These are phyloP conservation scores for Ictalurus punctatus DNA, from an alignment of 2,113 vertebrate genomes.

Conservation along the genomic window DNA sequence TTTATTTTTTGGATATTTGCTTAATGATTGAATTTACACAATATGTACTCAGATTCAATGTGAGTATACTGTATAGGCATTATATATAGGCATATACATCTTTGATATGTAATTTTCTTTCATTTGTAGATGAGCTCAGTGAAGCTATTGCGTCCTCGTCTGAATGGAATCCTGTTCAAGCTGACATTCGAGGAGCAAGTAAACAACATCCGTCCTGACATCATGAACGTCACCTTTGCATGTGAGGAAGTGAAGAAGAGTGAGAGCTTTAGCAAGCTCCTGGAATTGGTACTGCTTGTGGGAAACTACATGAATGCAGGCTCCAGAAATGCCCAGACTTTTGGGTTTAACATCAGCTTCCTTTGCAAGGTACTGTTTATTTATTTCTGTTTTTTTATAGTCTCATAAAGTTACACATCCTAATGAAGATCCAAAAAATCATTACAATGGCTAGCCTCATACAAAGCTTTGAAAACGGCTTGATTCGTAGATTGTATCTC, in stretches of 20 bases:
- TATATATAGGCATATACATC: background rate
- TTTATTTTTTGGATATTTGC: background rate
- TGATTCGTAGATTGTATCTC: background rate
- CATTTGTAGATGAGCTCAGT: slow-evolving; percentile 90
- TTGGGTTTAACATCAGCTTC: slow-evolving; percentile 94
- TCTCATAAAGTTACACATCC: background rate
- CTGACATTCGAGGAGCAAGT: slow-evolving; percentile 94
- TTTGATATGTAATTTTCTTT: background rate
- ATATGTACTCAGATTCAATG: background rate
- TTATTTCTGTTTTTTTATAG: background rate
- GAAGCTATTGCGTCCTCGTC: slow-evolving; percentile 86
- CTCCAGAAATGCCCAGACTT: slow-evolving; percentile 93
- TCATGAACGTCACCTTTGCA: slow-evolving; percentile 93
- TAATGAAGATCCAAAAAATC: background rate
- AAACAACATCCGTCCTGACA: slow-evolving; percentile 93
- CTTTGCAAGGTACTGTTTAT: slow-evolving; percentile 87
- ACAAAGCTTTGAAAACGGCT: background rate
- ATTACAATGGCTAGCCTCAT: background rate
- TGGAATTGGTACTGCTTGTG: slow-evolving; percentile 88
- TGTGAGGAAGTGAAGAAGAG: slow-evolving; percentile 97
- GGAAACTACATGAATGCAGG: slow-evolving; percentile 99
- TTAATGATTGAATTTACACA: background rate
- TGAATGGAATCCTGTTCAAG: slow-evolving; percentile 91
- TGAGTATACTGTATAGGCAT: background rate
- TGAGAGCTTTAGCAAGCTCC: slow-evolving; percentile 82